A percentile compares a stretch with the other conserved stretches of the same genome.
phyloP scores from a whole-genome alignment of 2,888 invertebrate genomes.

The Tipula helvola region DNA sequence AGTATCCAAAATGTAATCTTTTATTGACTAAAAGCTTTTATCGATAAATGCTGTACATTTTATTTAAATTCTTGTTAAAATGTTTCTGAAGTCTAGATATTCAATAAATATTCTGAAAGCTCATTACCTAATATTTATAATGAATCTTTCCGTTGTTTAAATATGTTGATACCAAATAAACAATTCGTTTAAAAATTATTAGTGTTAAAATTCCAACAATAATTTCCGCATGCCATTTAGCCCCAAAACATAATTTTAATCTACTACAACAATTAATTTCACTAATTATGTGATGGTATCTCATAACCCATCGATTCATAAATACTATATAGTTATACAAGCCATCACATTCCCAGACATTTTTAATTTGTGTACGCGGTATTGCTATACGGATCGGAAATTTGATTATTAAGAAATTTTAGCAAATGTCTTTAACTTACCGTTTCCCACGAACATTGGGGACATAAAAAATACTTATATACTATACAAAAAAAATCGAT shows the following conservation, averaged over 20 bases:
- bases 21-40: too few species aligned
- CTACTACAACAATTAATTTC: neutral
- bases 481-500: neutral
- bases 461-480: neutral
- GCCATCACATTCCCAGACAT: neutral
- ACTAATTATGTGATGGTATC: neutral
- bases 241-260: neutral
- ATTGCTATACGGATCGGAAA: neutral
- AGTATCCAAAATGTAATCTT: too few species aligned
- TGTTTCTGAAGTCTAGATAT: too few species aligned
- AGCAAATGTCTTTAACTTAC: neutral
- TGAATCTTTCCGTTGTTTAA: too few species aligned
- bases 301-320: neutral
- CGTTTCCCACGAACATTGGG: neutral
- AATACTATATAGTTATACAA: neutral
- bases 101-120: too few species aligned
- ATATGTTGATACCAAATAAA: too few species aligned
- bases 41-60: too few species aligned
- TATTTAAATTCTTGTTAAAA: too few species aligned
- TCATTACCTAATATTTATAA: too few species aligned
- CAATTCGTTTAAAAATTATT: too few species aligned
- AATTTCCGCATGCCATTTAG: neutral
- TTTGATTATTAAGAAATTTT: neutral
- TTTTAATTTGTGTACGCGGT: neutral
- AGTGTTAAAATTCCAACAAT: neutral